Evolutionary conservation across 2,888 invertebrate species (phyloP), one percentile per base, ranked within the genome.

Genomic region (Strigamia transsilvanica): DNA sequence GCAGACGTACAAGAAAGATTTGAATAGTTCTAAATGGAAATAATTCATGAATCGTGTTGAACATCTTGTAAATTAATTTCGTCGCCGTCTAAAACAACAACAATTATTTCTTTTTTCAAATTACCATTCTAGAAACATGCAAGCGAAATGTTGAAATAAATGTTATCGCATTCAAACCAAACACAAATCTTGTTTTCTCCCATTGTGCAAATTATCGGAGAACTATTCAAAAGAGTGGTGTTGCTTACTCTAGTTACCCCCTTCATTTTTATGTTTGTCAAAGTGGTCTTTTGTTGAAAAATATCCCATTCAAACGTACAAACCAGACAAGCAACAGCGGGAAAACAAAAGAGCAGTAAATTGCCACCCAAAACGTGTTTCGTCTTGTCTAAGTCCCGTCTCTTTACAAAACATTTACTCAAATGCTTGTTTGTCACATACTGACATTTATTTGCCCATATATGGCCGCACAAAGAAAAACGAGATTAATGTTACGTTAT

Each of bases 241-340:
- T 73, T 73, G 73, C 73, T 73, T 73, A 73, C 73, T 73, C 73
- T 32, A 73, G 27, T 73, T 27, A 27, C 61, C n/a, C 73, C 23
- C 73, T 73, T 27, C 73, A 73, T 73, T 73, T 73, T 73, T 73
- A 73, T 73, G 73, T 73, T 73, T 32, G 73, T 73, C 73, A 73
- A 73, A 73, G 73, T 73, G 73, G 73, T 73, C 73, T 73, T 73
- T 73, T 73, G 73, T 73, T 27, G 12, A 15, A 73, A 73, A 32
- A 56, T 56, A 56, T 13, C 32, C 73, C 27, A 73, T 73, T 73
- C 32, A 73, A 73, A 73, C 27, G 73, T 73, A 73, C 10, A 73
- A 66, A 66, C 61, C 23, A 66, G 61, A 66, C 46, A 66, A 66
- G 61, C 23, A n/a, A 23, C 4, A 13, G 61, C 12, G 1, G 15